Evolutionary conservation across 2,888 invertebrate genomes (phyloP).

Genomic region (Xanthorhoe designata): DNA sequence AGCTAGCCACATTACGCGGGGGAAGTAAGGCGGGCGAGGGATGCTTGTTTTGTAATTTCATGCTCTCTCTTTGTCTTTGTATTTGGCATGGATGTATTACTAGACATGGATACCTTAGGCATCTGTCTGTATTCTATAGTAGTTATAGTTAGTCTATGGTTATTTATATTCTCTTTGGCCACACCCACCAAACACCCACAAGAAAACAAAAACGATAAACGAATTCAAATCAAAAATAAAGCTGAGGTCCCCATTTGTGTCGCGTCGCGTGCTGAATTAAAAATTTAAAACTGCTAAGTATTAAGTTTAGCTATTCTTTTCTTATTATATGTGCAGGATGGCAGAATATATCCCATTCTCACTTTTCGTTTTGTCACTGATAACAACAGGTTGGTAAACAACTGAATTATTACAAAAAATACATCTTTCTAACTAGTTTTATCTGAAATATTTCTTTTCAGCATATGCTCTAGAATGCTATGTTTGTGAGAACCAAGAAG

Average conservation of each 20-base stretch:
- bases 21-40: too few relatives aligned
- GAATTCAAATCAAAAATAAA: neutral
- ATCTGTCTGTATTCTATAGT: too few relatives aligned
- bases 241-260: neutral
- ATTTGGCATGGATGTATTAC: too few relatives aligned
- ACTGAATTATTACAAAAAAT: neutral
- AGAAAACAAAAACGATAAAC: neutral
- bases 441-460: constrained; percentile 57
- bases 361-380: constrained; percentile 3
- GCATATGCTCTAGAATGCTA: constrained; percentile 95
- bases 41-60: too few relatives aligned
- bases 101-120: too few relatives aligned
- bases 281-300: neutral
- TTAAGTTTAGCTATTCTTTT: neutral
- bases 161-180: too few relatives aligned
- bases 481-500: constrained; percentile 96
- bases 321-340: constrained; percentile 6
- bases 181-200: too few relatives aligned
- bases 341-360: constrained; percentile 15
- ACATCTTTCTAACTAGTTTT: neutral
- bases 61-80: too few relatives aligned
- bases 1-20: too few relatives aligned
- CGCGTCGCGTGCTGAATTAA: neutral
- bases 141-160: too few relatives aligned
- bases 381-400: constrained; percentile 22